These are phyloP conservation scores for Lanistes nyassanus DNA, from an alignment of 1,140 invertebrate genomes.

Conservation along the genomic window DNA sequence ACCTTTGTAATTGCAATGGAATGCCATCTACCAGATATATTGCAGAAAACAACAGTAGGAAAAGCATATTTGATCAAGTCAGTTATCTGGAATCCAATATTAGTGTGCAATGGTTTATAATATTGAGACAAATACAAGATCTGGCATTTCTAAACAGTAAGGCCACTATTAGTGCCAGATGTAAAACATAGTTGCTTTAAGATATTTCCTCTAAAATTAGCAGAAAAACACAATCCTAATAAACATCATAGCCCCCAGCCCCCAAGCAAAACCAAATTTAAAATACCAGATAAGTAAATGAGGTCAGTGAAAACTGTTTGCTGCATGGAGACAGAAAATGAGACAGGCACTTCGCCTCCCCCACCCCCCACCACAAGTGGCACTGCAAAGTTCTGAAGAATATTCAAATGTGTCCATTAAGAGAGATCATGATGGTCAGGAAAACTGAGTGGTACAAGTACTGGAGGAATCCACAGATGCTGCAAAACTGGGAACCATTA, in stretches of 20 bases:
- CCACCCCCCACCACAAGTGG: no score
- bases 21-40: neutral
- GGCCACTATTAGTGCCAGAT: neutral
- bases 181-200: neutral
- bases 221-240: neutral
- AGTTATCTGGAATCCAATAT: conserved; percentile 1
- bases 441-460: no score
- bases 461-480: no score
- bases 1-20: neutral
- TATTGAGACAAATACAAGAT: neutral
- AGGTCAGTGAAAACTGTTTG: no score
- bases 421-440: no score
- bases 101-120: neutral
- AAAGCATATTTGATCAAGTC: no score
- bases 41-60: neutral
- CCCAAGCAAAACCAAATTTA: neutral
- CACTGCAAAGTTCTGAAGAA: no score
- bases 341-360: no score
- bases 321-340: no score
- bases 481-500: no score
- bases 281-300: no score
- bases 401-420: no score
- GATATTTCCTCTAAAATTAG: neutral
- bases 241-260: neutral
- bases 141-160: neutral